Percentiles rank a stretch among this genome's conserved stretches.
Evolutionary conservation across 2,113 vertebrate genomes (phyloP).

Genomic region (Taurulus bubalis): DNA sequence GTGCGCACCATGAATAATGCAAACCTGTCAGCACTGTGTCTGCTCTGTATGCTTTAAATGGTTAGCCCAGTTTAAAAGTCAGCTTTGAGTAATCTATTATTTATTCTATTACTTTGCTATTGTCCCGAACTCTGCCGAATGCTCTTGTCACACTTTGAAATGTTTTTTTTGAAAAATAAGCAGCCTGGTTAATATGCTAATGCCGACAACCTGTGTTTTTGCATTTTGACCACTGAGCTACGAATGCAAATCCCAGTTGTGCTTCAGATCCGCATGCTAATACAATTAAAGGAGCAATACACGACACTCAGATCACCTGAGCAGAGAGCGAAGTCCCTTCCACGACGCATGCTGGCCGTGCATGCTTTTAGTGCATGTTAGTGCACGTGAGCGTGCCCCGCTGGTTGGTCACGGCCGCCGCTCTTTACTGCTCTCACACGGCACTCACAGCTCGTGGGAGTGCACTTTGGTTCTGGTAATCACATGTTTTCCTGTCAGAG

Average conservation of each 20-base stretch:
- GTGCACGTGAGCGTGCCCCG: no score
- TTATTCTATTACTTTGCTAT: constrained; percentile 59
- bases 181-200: constrained; percentile 54
- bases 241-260: constrained; percentile 51
- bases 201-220: constrained; percentile 54
- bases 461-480: constrained; percentile 36
- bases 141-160: constrained; percentile 55
- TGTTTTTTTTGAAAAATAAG: constrained; percentile 49
- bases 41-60: constrained; percentile 68
- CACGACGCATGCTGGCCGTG: neutral
- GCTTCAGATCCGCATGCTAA: constrained; percentile 38
- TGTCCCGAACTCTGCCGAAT: constrained; percentile 59
- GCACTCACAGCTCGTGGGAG: neutral
- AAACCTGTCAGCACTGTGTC: constrained; percentile 70
- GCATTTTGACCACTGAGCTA: constrained; percentile 45
- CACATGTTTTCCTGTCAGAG: constrained; percentile 21
- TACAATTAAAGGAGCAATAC: constrained; percentile 17
- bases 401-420: no score
- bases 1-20: constrained; percentile 69
- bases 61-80: constrained; percentile 74
- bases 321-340: no score
- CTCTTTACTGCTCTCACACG: no score
- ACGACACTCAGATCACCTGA: neutral
- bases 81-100: constrained; percentile 75
- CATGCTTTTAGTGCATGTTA: neutral